Conservation (phyloP, 2,113 vertebrate species). For the Pseudopipra pipra region DNA sequence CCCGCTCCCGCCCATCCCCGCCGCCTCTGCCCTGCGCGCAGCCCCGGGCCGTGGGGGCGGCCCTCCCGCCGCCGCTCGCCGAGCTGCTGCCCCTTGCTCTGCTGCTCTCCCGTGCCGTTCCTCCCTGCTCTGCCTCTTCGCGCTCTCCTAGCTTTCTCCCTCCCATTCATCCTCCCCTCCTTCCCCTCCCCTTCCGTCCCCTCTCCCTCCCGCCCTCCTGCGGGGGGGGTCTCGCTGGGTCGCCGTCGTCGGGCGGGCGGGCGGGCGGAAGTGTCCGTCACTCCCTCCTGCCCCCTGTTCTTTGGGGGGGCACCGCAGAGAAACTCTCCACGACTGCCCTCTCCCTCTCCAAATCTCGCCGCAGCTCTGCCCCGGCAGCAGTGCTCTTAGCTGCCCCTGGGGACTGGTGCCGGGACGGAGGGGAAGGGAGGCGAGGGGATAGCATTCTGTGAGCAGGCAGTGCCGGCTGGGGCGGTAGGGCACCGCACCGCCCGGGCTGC, state of each 20-base stretch:
- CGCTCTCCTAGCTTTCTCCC: neutral
- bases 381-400: neutral
- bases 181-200: neutral
- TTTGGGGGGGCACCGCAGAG: neutral
- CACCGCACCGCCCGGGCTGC: neutral
- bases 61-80: neutral
- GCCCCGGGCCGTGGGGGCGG: neutral
- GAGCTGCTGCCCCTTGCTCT: neutral
- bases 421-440: too few species aligned
- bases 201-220: neutral
- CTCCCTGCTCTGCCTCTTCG: neutral
- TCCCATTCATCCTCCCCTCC: neutral
- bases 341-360: neutral
- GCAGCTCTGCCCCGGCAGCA: neutral
- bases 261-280: neutral
- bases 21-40: neutral
- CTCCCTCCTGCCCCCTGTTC: neutral
- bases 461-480: neutral
- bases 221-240: neutral
- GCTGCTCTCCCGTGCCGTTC: neutral
- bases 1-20: slow-evolving; percentile 8
- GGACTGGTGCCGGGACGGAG: neutral
- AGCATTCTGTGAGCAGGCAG: too few species aligned
- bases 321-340: neutral
- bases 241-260: neutral